These are phyloP conservation scores for Bufo bufo DNA, from an alignment of 2,113 vertebrate genomes.

Conservation along the genomic window DNA sequence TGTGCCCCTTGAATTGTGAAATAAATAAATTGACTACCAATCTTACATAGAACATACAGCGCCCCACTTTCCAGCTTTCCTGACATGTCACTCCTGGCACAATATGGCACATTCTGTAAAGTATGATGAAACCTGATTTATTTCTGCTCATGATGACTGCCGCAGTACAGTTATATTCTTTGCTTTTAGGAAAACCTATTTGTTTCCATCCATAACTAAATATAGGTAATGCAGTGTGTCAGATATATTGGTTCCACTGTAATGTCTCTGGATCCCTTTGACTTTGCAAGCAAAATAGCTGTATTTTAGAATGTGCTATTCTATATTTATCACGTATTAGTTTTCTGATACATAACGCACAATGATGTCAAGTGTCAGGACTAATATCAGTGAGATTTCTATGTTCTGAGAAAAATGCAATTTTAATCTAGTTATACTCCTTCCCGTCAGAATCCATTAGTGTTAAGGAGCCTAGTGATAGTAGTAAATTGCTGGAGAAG, in stretches of 20 bases:
- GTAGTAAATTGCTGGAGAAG: slow-evolving; percentile 24
- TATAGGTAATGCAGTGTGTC: background rate
- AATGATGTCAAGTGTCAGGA: slow-evolving; percentile 33
- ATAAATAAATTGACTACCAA: too few species aligned
- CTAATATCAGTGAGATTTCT: slow-evolving; percentile 28
- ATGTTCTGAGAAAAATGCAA: slow-evolving; percentile 46
- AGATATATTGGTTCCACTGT: background rate
- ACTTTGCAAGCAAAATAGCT: background rate
- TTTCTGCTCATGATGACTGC: background rate
- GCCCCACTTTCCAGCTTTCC: too few species aligned
- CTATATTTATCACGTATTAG: slow-evolving; percentile 30
- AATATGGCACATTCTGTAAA: background rate
- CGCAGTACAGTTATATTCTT: too few species aligned
- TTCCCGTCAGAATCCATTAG: slow-evolving; percentile 41
- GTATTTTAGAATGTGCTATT: slow-evolving; percentile 22
- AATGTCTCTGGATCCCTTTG: background rate
- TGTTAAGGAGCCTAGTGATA: slow-evolving; percentile 25
- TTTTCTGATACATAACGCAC: slow-evolving; percentile 36
- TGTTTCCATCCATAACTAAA: background rate
- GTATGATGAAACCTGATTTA: background rate
- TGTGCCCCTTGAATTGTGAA: too few species aligned
- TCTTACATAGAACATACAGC: too few species aligned
- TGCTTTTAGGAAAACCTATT: background rate
- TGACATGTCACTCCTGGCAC: background rate
- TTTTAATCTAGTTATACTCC: slow-evolving; percentile 43